Conservation (phyloP, 2,113 vertebrate genomes). For the Diadophis punctatus region DNA sequence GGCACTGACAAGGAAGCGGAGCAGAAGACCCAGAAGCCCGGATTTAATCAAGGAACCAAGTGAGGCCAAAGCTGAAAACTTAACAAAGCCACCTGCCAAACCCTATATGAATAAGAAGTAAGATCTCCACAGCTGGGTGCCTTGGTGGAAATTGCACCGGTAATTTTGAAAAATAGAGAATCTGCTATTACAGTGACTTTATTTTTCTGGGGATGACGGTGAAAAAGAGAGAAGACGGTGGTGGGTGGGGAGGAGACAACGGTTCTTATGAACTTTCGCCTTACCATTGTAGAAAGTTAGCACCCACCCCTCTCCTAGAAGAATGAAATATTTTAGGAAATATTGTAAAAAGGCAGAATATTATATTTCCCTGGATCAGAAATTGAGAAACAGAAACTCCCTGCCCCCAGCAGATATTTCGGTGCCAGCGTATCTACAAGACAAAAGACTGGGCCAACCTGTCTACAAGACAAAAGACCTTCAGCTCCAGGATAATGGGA, state of each 20-base stretch:
- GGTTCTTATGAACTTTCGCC: neutral
- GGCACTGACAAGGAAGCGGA: neutral
- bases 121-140: neutral
- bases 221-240: neutral
- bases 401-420: no score
- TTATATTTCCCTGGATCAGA: no score
- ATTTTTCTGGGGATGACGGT: neutral
- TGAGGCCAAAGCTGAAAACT: neutral
- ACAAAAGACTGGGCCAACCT: no score
- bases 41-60: neutral
- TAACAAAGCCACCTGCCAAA: neutral
- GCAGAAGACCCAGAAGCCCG: neutral
- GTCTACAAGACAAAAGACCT: no score
- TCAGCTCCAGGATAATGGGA: no score
- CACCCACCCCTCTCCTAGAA: no score
- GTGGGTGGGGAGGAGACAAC: fast-evolving
- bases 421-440: no score
- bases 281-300: neutral
- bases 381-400: no score
- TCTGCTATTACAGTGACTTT: neutral
- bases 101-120: neutral
- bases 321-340: no score
- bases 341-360: no score
- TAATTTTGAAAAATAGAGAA: neutral
- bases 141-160: neutral